Conservation (phyloP, 2,113 vertebrate species). For the Prolemur simus region DNA sequence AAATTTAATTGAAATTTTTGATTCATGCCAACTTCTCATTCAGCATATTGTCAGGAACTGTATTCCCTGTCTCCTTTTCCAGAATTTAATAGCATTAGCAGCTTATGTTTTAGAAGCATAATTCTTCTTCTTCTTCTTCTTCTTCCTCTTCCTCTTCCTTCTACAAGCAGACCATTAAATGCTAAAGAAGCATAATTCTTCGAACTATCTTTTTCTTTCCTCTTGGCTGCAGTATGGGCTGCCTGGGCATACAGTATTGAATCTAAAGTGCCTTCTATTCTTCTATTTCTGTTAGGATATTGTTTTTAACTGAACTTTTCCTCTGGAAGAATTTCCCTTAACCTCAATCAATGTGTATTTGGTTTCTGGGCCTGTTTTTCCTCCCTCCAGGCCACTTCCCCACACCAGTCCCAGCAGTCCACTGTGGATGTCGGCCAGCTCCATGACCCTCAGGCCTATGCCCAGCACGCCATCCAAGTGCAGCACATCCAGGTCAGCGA, state of each 20-base stretch:
- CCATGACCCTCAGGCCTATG: conserved; percentile 94
- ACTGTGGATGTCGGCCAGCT: conserved; percentile 96
- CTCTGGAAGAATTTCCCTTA: not conserved
- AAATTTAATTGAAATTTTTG: not conserved
- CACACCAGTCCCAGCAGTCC: conserved; percentile 94
- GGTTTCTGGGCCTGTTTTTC: not conserved
- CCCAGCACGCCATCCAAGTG: conserved; percentile 97
- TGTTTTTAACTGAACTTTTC: not conserved
- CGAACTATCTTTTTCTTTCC: not conserved
- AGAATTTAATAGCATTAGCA: not conserved
- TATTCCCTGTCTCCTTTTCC: not conserved
- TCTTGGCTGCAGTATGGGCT: not conserved
- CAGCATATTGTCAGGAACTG: not conserved
- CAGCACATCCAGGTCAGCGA: conserved; percentile 97
- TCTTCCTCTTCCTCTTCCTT: too few species aligned
- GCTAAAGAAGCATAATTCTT: not conserved
- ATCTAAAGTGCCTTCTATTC: not conserved
- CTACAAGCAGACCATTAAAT: too few species aligned
- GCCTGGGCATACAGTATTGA: not conserved
- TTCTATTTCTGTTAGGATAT: not conserved
- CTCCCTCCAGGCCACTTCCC: conserved; percentile 90
- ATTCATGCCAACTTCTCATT: not conserved
- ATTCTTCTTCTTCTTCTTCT: not conserved
- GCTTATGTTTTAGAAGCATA: not conserved
- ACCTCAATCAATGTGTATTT: not conserved